Evolutionary conservation across 2,113 vertebrate species (phyloP).

Genomic region (Gopherus evgoodei): DNA sequence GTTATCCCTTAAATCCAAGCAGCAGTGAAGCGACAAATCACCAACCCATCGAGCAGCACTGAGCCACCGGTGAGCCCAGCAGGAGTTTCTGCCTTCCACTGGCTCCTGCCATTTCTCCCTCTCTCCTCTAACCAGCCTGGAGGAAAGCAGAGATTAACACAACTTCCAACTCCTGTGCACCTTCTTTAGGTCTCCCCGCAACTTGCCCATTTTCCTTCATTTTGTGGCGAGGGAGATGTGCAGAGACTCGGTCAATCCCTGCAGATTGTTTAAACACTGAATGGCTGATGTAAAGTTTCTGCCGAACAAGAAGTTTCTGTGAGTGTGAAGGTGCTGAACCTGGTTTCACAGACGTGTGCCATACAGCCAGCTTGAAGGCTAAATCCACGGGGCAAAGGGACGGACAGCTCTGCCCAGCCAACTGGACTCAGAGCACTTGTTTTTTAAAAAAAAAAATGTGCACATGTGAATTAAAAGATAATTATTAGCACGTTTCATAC

Average conservation of each 20-base stretch:
- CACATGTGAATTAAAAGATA: constrained; percentile 65
- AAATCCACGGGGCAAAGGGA: background rate
- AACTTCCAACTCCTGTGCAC: constrained; percentile 29
- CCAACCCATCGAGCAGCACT: constrained; percentile 22
- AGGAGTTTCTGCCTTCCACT: constrained; percentile 44
- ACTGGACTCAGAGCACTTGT: constrained; percentile 20
- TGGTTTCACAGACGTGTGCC: background rate
- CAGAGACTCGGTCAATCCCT: background rate
- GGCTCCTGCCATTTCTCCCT: constrained; percentile 31
- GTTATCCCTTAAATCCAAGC: constrained; percentile 90
- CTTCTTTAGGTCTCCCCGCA: constrained; percentile 18
- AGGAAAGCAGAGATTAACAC: constrained; percentile 38
- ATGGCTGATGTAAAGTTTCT: background rate
- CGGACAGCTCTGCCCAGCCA: background rate
- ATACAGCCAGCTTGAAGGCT: constrained; percentile 3
- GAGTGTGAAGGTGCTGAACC: background rate
- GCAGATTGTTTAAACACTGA: background rate
- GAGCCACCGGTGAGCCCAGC: constrained; percentile 56
- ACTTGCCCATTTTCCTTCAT: constrained; percentile 30
- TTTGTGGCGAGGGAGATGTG: constrained; percentile 19
- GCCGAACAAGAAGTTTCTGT: background rate
- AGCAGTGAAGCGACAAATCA: constrained; percentile 76
- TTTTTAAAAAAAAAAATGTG: background rate
- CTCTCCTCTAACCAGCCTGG: constrained; percentile 13
- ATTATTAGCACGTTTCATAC: constrained; percentile 12